These are phyloP conservation scores for Misgurnus mizolepis DNA, from an alignment of 2,113 vertebrate genomes.

Conservation along the genomic window DNA sequence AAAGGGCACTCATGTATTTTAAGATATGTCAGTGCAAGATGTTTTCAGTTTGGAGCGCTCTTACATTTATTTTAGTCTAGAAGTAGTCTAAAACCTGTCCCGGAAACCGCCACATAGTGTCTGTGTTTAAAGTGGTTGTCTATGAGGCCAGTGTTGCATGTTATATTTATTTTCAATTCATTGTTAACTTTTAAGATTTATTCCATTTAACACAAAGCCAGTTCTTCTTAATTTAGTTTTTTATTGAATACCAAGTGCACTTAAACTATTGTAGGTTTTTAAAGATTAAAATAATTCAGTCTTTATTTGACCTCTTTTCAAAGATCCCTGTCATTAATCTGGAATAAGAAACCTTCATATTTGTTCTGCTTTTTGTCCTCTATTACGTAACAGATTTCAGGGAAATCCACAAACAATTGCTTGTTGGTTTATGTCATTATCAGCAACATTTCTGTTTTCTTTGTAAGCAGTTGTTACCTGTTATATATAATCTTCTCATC, in stretches of 20 bases:
- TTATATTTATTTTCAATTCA: too few species aligned
- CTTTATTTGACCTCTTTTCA: too few species aligned
- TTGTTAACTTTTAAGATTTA: not conserved
- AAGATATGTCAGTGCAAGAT: too few species aligned
- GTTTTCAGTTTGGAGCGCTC: too few species aligned
- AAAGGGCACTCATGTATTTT: too few species aligned
- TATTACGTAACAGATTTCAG: not conserved
- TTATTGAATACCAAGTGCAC: not conserved
- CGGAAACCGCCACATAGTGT: too few species aligned
- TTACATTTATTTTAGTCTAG: too few species aligned
- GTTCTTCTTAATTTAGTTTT: not conserved
- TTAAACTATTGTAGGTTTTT: not conserved
- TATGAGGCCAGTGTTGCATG: too few species aligned
- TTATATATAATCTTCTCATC: not conserved
- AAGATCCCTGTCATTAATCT: not conserved
- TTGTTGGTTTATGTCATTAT: not conserved
- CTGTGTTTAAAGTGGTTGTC: too few species aligned
- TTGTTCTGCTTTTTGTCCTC: not conserved
- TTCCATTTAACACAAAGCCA: not conserved
- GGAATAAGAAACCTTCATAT: not conserved
- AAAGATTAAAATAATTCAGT: too few species aligned
- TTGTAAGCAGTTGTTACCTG: not conserved
- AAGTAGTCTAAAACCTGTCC: too few species aligned
- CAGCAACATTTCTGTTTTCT: not conserved
- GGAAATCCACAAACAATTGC: not conserved